Evolutionary conservation across 1,140 invertebrate genomes (phyloP).

Genomic region (Himalopsyche phryganea): DNA sequence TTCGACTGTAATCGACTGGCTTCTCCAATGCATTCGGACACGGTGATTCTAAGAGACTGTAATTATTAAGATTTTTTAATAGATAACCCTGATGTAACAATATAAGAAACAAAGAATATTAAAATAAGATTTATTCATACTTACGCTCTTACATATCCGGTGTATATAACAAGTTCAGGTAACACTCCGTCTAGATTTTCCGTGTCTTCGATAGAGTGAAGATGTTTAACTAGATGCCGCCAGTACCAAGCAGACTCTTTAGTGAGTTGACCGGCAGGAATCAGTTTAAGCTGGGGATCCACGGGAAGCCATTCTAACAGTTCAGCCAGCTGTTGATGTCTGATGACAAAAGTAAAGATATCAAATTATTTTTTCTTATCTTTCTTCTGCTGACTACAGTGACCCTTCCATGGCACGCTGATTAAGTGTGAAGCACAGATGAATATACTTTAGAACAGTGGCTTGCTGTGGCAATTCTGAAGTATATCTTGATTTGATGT

Average conservation of each 20-base stretch:
- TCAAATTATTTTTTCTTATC: not conserved
- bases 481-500: too few species aligned
- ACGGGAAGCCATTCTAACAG: constrained; percentile 50
- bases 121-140: too few species aligned
- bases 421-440: too few species aligned
- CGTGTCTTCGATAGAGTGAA: constrained; percentile 48
- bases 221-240: constrained; percentile 48
- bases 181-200: constrained; percentile 46
- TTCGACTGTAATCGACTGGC: constrained; percentile 41
- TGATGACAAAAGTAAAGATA: constrained; percentile 18
- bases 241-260: constrained; percentile 53
- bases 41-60: constrained; percentile 47
- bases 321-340: constrained; percentile 46
- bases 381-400: too few species aligned
- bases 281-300: constrained; percentile 42
- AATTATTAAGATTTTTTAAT: constrained; percentile 5
- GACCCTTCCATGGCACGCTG: too few species aligned
- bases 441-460: too few species aligned
- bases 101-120: not conserved
- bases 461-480: too few species aligned
- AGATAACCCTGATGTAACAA: not conserved
- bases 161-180: constrained; percentile 47
- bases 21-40: constrained; percentile 42
- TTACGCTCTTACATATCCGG: constrained; percentile 49
- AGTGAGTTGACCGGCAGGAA: constrained; percentile 47